Evolutionary conservation across 2,113 vertebrate genomes (phyloP), one percentile per base, ranked within the genome.

Genomic region (Antechinus flavipes): DNA sequence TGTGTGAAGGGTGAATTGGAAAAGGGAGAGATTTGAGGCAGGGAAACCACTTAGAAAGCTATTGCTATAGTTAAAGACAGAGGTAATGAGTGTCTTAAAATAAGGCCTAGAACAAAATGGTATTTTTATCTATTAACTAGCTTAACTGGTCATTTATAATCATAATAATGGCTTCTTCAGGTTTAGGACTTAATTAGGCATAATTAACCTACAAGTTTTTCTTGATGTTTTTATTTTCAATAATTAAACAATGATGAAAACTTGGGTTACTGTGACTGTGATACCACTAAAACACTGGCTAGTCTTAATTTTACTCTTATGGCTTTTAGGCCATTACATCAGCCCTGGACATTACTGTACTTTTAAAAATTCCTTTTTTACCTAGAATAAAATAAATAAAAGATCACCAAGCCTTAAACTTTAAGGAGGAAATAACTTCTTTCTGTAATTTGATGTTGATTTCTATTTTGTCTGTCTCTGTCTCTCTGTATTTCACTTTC

Each of bases 171-270:
- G 92, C 98, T 97, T 96, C 35, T 96, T 30, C 91, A 96, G 23
- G 58, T 49, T 96, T 97, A 95, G 95, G 97, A 95, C 55, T 97
- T 97, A 96, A 98, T 97, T 97, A 95, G 94, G 42, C 91, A 68
- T 97, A 94, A 97, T 97, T 97, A 97, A 93, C 84, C 96, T 93
- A 97, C 90, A 93, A 68, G 68, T 93, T 95, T 97, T 7, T 49
- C 96, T 96, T 96, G 95, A 96, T 95, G 93, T 93, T 97, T 98
- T 94, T 93, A 94, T 97, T 97, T 97, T 96, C 42, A 46, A 61
- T 94, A 92, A 95, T 91, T 93, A 93, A 96, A 96, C 94, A 94
- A 76, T 96, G 93, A 76, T 26, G 0, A 76, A 97, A 93, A 58
- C 93, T 98, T 96, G 93, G 93, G 94, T 93, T 94, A 95, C 56